Conservation (phyloP, 2,888 invertebrate species). For the Alcis repandata region DNA sequence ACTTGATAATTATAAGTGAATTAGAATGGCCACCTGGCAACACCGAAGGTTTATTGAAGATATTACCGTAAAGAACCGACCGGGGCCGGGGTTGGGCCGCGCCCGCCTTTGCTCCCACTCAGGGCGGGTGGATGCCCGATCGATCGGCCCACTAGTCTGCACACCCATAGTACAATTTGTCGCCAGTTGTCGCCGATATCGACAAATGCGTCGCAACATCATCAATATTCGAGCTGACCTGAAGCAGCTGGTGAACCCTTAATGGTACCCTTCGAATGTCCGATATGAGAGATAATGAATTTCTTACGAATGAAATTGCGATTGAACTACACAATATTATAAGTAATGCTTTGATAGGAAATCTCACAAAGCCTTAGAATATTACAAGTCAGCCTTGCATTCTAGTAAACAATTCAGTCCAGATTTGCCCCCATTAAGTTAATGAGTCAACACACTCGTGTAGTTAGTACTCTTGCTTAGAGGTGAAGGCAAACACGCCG, state of each 20-base stretch:
- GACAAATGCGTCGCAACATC: constrained; percentile 34
- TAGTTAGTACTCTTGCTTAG: constrained; percentile 18
- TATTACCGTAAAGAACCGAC: constrained; percentile 52
- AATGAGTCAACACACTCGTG: constrained; percentile 1
- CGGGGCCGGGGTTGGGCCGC: constrained; percentile 50
- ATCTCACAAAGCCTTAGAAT: neutral
- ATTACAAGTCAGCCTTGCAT: neutral
- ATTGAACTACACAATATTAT: neutral
- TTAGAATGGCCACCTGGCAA: constrained; percentile 45
- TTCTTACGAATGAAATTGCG: neutral
- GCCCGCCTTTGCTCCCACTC: constrained; percentile 52
- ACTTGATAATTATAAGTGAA: constrained; percentile 22
- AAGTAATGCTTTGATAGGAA: constrained; percentile 1
- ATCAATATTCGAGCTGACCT: constrained; percentile 50
- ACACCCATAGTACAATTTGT: constrained; percentile 28
- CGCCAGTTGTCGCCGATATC: constrained; percentile 6
- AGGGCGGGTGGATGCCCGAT: constrained; percentile 52
- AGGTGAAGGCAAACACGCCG: constrained; percentile 26
- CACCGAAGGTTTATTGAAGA: constrained; percentile 52
- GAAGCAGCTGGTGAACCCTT: constrained; percentile 3
- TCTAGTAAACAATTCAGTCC: neutral
- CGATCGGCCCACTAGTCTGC: constrained; percentile 50
- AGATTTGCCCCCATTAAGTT: constrained; percentile 5
- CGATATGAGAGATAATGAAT: neutral
- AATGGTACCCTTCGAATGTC: neutral